Conservation (phyloP, 2,888 invertebrate genomes). For the Osmoderma eremita region DNA sequence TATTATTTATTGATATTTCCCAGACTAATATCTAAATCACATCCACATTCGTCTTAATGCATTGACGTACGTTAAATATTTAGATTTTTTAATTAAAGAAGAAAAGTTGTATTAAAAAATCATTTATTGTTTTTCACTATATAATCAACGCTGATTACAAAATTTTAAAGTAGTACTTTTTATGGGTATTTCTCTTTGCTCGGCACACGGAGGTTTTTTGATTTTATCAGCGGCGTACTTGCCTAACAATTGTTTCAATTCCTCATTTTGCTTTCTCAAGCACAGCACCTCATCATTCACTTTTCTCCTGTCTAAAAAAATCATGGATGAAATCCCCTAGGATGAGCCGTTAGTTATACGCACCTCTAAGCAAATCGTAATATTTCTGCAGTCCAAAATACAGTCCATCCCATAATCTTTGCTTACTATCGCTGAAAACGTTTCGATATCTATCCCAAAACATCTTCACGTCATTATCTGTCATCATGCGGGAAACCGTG, state of each 20-base stretch:
- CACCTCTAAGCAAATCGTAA: constrained; percentile 72
- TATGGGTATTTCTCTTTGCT: constrained; percentile 43
- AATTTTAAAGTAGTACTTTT: background rate
- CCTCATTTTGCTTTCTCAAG: constrained; percentile 74
- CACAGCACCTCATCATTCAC: constrained; percentile 73
- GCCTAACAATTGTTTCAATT: constrained; percentile 74
- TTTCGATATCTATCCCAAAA: constrained; percentile 76
- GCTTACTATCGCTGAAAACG: constrained; percentile 70
- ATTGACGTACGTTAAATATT: too few species aligned
- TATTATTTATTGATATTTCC: too few species aligned
- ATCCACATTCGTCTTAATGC: too few species aligned
- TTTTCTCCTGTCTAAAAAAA: constrained; percentile 69
- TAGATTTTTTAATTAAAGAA: background rate
- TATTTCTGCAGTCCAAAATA: constrained; percentile 73
- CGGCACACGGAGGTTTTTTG: constrained; percentile 53
- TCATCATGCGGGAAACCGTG: constrained; percentile 68
- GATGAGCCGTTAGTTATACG: background rate
- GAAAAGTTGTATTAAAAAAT: background rate
- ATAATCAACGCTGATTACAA: background rate
- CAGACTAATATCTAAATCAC: too few species aligned
- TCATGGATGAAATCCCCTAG: background rate
- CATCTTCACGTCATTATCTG: constrained; percentile 67
- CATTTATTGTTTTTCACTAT: constrained; percentile 17
- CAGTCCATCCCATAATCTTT: constrained; percentile 77
- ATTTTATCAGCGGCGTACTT: constrained; percentile 64